phyloP scores from a whole-genome alignment of 2,113 vertebrate genomes.

The Ctenodactylus gundi region DNA sequence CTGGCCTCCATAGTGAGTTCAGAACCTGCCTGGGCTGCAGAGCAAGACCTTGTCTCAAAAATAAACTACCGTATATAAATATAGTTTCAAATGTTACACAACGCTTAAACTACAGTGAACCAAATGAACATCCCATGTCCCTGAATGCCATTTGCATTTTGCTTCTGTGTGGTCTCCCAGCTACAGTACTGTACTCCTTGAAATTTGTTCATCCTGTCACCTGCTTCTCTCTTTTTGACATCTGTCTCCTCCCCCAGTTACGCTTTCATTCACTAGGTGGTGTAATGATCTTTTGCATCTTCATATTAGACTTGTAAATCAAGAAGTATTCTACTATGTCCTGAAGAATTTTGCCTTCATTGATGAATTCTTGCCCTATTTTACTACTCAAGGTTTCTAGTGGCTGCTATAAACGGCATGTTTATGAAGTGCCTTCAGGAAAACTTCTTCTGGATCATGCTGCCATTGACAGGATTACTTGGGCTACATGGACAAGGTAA shows the following conservation, averaged over 20 bases:
- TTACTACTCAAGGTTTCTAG: slow-evolving; percentile 91
- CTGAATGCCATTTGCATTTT: not conserved
- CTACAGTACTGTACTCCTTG: too few relatives aligned
- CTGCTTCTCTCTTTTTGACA: not conserved
- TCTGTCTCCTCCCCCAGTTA: not conserved
- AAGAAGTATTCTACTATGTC: not conserved
- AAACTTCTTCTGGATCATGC: slow-evolving; percentile 94
- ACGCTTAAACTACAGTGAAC: not conserved
- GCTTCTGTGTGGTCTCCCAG: not conserved
- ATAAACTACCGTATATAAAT: not conserved
- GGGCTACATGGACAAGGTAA: slow-evolving; percentile 99
- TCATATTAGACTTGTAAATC: not conserved
- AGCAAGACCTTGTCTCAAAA: too few relatives aligned
- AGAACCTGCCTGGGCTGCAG: too few relatives aligned
- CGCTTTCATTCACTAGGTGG: not conserved
- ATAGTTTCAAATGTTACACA: not conserved
- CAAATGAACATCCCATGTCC: not conserved
- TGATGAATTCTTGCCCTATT: slow-evolving; percentile 50
- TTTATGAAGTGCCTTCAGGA: slow-evolving; percentile 98
- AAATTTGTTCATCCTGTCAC: too few relatives aligned
- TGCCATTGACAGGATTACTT: slow-evolving; percentile 96
- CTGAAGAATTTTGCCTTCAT: not conserved
- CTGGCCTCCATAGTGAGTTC: too few relatives aligned
- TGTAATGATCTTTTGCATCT: not conserved
- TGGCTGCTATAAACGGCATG: slow-evolving; percentile 95